Evolutionary conservation across 2,888 invertebrate genomes (phyloP), one percentile per base, ranked within the genome.

Genomic region (Stratiomys singularior): DNA sequence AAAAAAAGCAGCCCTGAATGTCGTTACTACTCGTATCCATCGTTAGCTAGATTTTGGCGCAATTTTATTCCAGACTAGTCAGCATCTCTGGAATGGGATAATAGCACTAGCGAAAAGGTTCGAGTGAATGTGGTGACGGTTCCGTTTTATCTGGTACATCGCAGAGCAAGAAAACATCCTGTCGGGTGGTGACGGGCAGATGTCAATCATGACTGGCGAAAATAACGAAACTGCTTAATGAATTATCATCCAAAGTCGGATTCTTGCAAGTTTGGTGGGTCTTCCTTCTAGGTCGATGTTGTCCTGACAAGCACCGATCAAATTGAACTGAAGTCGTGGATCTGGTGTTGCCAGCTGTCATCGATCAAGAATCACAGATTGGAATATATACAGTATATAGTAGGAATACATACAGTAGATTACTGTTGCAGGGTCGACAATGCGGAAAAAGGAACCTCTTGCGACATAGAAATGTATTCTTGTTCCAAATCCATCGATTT

Each of bases 171-270:
- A 13, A n/a, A n/a, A 44, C 27, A 21, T 3, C 67, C 21, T 28
- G 44, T 23, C 15, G 44, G 28, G n/a, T 67, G 21, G 37, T 46
- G 67, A 37, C n/a, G 46, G 67, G 67, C 67, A 46, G 67, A 67
- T 46, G 67, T 67, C 67, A 67, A 67, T 67, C 67, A 67, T 67
- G 67, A 67, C 46, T 63, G 15, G 30, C 27, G 44, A 21, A 67
- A 67, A 67, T 30, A 67, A 67, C 67, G 67, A 67, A 44, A 37
- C 37, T 67, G 67, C 44, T 67, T 67, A 67, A 37, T 46, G 46
- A 13, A 37, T 44, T 44, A 67, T 44, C 21, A 3, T 46, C 18
- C 21, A 21, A 44, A 46, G 23, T 60, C 21, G 60, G 13, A 27
- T 27, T 27, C 60, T 60, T 60, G 9, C 23, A 1, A 60, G 27